phyloP scores from a whole-genome alignment of 2,888 invertebrate species.

The Conistra vaccinii region DNA sequence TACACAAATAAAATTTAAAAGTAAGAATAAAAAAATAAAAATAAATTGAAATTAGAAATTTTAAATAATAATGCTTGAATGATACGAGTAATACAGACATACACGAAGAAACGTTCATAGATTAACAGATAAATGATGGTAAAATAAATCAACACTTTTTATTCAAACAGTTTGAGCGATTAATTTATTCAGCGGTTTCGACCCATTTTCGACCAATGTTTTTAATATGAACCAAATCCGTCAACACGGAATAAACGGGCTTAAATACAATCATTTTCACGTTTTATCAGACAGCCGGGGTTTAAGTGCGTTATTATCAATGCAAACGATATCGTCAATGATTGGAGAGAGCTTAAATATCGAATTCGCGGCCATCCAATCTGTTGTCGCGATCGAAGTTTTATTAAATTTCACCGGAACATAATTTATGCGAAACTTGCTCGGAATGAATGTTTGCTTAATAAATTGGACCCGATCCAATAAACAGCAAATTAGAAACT shows the following conservation, averaged over 20 bases:
- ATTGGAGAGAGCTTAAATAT: slow-evolving; percentile 35
- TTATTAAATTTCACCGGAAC: slow-evolving; percentile 49
- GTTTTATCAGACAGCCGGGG: slow-evolving; percentile 11
- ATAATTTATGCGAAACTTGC: slow-evolving; percentile 58
- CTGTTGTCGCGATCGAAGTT: slow-evolving; percentile 28
- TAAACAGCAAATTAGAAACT: slow-evolving; percentile 52
- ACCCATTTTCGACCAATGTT: slow-evolving; percentile 2
- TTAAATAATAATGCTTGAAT: no score
- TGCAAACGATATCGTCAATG: slow-evolving; percentile 37
- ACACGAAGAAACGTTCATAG: not conserved
- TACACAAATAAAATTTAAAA: not conserved
- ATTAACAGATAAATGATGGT: slow-evolving; percentile 19
- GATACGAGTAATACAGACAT: no score
- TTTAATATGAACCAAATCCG: slow-evolving; percentile 31
- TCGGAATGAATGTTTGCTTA: slow-evolving; percentile 49
- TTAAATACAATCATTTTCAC: slow-evolving; percentile 30
- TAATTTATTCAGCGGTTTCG: slow-evolving; percentile 33
- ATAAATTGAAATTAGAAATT: no score
- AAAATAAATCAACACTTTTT: slow-evolving; percentile 31
- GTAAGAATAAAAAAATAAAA: no score
- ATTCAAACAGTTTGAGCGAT: slow-evolving; percentile 24
- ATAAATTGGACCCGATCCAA: slow-evolving; percentile 51
- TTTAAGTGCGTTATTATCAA: slow-evolving; percentile 52
- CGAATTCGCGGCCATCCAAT: slow-evolving; percentile 34
- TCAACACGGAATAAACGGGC: slow-evolving; percentile 6